A percentile compares a stretch with the other conserved stretches of the same genome.
These are phyloP conservation scores for Polyommatus icarus DNA, from an alignment of 2,888 invertebrate genomes.

Conservation along the genomic window DNA sequence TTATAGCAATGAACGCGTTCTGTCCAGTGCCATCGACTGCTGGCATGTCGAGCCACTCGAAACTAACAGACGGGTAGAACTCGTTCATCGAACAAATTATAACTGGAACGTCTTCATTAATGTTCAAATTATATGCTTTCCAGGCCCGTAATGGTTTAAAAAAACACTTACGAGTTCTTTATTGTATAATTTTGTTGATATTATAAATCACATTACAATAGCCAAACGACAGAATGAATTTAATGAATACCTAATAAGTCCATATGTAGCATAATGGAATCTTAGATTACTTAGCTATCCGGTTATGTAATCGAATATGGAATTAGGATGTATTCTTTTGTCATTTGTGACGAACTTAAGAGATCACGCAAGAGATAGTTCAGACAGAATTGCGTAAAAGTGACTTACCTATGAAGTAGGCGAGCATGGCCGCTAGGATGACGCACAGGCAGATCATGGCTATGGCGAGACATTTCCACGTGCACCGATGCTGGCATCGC, in stretches of 20 bases:
- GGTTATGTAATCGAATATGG: not conserved
- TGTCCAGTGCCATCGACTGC: conserved; percentile 13
- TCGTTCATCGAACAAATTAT: conserved; percentile 18
- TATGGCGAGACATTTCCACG: conserved; percentile 98
- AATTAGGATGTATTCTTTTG: not conserved
- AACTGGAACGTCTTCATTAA: conserved; percentile 26
- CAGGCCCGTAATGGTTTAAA: not conserved
- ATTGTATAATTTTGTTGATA: conserved; percentile 5
- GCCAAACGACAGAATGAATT: not conserved
- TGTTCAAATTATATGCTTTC: conserved; percentile 14
- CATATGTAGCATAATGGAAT: not conserved
- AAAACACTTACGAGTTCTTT: not conserved
- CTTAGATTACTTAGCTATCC: not conserved
- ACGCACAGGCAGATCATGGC: conserved; percentile 94
- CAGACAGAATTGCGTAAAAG: not conserved
- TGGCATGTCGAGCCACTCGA: conserved; percentile 27
- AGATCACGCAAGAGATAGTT: not conserved
- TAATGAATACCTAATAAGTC: not conserved
- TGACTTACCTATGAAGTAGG: conserved; percentile 95
- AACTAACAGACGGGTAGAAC: conserved; percentile 14
- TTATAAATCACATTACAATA: not conserved
- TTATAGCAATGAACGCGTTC: not conserved
- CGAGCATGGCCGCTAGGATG: conserved; percentile 94
- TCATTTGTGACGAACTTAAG: not conserved
- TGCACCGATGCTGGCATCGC: conserved; percentile 95